phyloP scores from a whole-genome alignment of 2,888 invertebrate genomes.

The Pterostichus madidus region DNA sequence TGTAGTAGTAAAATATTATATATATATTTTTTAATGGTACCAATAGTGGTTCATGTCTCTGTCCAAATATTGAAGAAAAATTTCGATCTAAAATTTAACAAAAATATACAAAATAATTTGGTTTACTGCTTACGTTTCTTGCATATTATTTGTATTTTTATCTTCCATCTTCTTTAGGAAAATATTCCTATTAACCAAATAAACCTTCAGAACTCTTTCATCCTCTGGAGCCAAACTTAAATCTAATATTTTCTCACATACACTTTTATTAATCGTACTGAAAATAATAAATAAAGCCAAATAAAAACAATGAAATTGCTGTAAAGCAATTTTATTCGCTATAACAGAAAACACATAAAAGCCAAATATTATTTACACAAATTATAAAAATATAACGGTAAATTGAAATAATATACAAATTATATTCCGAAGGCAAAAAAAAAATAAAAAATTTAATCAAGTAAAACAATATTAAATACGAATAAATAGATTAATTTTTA shows the following conservation, averaged over 20 bases:
- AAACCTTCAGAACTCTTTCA: constrained; percentile 32
- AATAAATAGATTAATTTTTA: too few relatives aligned
- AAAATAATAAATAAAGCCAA: constrained; percentile 19
- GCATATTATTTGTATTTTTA: constrained; percentile 10
- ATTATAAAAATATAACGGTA: constrained; percentile 8
- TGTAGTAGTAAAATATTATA: too few relatives aligned
- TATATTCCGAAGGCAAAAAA: not conserved
- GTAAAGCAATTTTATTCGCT: constrained; percentile 4
- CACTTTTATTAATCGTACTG: constrained; percentile 3
- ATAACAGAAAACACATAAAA: constrained; percentile 36
- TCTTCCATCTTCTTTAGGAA: constrained; percentile 30
- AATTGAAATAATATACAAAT: not conserved
- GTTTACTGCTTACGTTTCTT: constrained; percentile 41
- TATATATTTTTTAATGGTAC: not conserved
- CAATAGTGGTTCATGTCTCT: not conserved
- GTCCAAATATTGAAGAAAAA: not conserved
- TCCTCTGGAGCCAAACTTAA: not conserved
- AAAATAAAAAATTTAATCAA: constrained; percentile 5
- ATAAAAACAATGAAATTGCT: constrained; percentile 29
- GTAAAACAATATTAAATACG: not conserved
- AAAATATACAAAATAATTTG: constrained; percentile 13
- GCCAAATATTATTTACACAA: not conserved
- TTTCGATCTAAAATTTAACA: not conserved
- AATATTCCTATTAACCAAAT: constrained; percentile 22
- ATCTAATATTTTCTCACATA: constrained; percentile 14